Conservation (phyloP, 2,888 invertebrate genomes). For the Apocheima hispidaria region DNA sequence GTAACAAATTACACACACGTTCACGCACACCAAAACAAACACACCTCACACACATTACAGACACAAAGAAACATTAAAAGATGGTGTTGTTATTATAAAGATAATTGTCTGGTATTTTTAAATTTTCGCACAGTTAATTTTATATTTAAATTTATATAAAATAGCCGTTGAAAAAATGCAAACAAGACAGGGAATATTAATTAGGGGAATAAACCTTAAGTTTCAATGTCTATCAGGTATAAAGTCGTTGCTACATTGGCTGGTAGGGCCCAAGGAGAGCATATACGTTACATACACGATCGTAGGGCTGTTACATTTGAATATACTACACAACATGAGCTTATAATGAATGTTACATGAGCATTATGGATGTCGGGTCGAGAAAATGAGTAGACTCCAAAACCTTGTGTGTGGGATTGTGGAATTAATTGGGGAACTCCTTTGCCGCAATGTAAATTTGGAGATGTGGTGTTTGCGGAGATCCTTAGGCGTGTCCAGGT, state of each 20-base stretch:
- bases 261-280: slow-evolving; percentile 4
- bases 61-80: too few relatives aligned
- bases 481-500: slow-evolving; percentile 20
- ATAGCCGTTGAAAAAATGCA: too few relatives aligned
- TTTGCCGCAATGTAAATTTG: slow-evolving; percentile 55
- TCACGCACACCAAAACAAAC: too few relatives aligned
- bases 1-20: too few relatives aligned
- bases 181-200: too few relatives aligned
- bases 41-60: too few relatives aligned
- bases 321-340: slow-evolving; percentile 54
- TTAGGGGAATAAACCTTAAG: too few relatives aligned
- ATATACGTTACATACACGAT: slow-evolving; percentile 43
- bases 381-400: slow-evolving; percentile 56
- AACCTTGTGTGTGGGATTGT: slow-evolving; percentile 49
- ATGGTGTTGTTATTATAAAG: too few relatives aligned
- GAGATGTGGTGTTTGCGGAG: slow-evolving; percentile 31
- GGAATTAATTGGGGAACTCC: slow-evolving; percentile 51
- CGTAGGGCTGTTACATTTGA: slow-evolving; percentile 53
- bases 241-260: neutral
- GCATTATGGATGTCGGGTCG: slow-evolving; percentile 60
- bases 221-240: neutral
- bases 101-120: too few relatives aligned
- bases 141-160: too few relatives aligned
- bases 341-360: slow-evolving; percentile 69
- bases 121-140: too few relatives aligned